Evolutionary conservation across 2,888 invertebrate genomes (phyloP), one percentile per base, ranked within the genome.

Genomic region (Dynastes hyllus): DNA sequence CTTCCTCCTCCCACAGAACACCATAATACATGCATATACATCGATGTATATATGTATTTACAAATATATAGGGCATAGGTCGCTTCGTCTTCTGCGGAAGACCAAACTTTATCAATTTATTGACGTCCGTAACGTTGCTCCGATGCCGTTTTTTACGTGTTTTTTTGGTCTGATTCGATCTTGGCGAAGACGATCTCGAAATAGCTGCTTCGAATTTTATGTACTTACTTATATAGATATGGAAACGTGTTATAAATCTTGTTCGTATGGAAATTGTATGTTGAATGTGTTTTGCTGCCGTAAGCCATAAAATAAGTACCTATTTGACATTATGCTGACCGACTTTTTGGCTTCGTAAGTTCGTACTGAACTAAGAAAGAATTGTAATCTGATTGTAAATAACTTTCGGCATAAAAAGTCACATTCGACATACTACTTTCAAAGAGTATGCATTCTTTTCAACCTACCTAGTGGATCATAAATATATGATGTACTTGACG

Each of bases 81-180:
- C 63, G 63, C 32, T 29, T 29, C 27, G 27, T 63, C 29, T 45
- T 45, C 45, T 45, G 2, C 45, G 45, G 8, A 45, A 9, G 32
- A 51, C 13, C 51, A 69, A 69, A n/a, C 51, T 51, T 69, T 69
- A 69, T 69, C 51, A 69, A 69, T 69, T 69, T 69, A 69, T 69
- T 69, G 69, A 51, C 69, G 51, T 69, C 29, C 69, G 69, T 8
- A 6, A 29, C 51, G 63, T 2, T 32, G 13, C 29, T 32, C 2
- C 29, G 63, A 32, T 1, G 27, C 13, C 11, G 55, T 22, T 22
- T 58, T 58, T 22, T 58, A 58, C 22, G 22, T 58, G 55, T 58
- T 58, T 16, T 53, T 22, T 32, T 22, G 29, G 61, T 45, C 45
- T 8, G 45, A 45, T 63, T 13, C 29, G 32, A 6, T 63, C 29